Conservation (phyloP, 2,888 invertebrate species). For the Lissonota sp. region DNA sequence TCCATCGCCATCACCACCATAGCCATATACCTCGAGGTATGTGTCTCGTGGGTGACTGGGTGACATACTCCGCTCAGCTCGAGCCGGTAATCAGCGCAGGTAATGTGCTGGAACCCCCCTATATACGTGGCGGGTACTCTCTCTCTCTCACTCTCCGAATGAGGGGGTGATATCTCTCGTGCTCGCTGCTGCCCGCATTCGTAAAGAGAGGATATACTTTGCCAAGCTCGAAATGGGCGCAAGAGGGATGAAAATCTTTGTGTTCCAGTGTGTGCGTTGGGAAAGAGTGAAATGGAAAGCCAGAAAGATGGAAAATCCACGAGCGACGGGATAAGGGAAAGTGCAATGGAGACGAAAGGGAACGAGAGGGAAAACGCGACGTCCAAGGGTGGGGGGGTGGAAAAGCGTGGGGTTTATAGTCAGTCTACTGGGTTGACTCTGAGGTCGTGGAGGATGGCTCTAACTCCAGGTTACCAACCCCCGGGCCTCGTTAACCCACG, state of each 20-base stretch:
- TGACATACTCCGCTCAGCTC: constrained; percentile 79
- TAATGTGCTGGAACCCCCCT: constrained; percentile 82
- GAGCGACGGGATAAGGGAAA: constrained; percentile 11
- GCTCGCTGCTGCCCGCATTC: constrained; percentile 71
- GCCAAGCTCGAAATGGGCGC: constrained; percentile 34
- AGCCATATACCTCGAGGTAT: constrained; percentile 72
- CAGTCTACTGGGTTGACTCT: constrained; percentile 42
- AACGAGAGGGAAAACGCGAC: too few relatives aligned
- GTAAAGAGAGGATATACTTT: constrained; percentile 68
- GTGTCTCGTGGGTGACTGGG: constrained; percentile 79
- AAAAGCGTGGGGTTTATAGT: constrained; percentile 17
- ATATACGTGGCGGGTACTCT: constrained; percentile 55
- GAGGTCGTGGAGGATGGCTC: constrained; percentile 68
- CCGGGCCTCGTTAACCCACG: constrained; percentile 83
- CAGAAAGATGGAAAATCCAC: constrained; percentile 30
- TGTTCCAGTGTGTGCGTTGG: not conserved
- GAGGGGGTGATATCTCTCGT: constrained; percentile 51
- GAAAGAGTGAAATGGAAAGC: constrained; percentile 40
- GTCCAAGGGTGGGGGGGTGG: constrained; percentile 16
- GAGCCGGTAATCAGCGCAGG: constrained; percentile 82
- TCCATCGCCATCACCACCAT: constrained; percentile 2
- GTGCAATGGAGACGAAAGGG: constrained; percentile 35
- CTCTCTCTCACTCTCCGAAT: constrained; percentile 18
- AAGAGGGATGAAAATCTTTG: constrained; percentile 16
- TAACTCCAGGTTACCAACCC: constrained; percentile 73